These are phyloP conservation scores for Leptinotarsa tumamoca DNA, from an alignment of 2,888 invertebrate species.

Conservation along the genomic window DNA sequence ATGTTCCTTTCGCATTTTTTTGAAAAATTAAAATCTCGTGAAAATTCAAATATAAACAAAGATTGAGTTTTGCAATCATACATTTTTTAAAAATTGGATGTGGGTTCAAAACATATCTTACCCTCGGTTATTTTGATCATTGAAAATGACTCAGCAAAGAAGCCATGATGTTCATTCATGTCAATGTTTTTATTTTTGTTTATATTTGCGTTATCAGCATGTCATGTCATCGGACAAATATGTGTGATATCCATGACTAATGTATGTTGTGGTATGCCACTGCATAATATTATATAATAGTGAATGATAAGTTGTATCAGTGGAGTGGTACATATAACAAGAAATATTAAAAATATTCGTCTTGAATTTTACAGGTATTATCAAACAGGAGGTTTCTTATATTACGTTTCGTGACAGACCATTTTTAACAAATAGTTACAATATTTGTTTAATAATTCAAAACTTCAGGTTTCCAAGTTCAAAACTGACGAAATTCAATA, in stretches of 20 bases:
- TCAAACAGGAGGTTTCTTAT: too few relatives aligned
- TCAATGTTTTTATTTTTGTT: conserved; percentile 3
- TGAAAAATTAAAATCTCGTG: too few relatives aligned
- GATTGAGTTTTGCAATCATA: too few relatives aligned
- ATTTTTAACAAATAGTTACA: too few relatives aligned
- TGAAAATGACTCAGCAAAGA: neutral
- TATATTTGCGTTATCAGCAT: conserved; percentile 7
- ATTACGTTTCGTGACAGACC: too few relatives aligned
- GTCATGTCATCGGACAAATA: conserved; percentile 4
- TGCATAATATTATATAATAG: neutral
- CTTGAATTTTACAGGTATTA: neutral
- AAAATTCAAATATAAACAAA: too few relatives aligned
- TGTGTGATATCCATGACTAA: conserved; percentile 11
- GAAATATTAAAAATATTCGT: neutral
- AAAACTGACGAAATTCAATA: too few relatives aligned
- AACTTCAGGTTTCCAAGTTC: too few relatives aligned
- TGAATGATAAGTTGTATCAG: neutral
- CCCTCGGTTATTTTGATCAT: neutral
- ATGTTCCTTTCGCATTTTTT: too few relatives aligned
- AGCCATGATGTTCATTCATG: neutral
- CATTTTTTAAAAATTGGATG: too few relatives aligned
- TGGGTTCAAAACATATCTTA: too few relatives aligned
- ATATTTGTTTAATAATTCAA: too few relatives aligned
- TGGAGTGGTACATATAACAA: neutral
- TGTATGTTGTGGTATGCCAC: neutral